phyloP scores from a whole-genome alignment of 2,113 vertebrate species.

The Cygnus atratus region DNA sequence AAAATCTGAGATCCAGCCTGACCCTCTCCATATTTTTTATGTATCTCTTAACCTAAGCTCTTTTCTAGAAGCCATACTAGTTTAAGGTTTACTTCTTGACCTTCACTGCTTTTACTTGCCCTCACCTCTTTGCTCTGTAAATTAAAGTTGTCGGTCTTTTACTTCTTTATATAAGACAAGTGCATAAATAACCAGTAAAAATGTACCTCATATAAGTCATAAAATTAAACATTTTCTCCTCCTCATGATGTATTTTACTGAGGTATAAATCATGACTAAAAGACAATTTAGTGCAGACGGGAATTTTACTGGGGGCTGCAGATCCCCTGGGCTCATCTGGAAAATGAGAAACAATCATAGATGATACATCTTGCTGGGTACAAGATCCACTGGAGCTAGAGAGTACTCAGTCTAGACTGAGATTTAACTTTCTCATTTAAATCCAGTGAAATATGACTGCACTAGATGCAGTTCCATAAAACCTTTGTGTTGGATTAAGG shows the following conservation, averaged over 20 bases:
- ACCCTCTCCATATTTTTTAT: neutral
- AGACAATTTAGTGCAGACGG: conserved; percentile 55
- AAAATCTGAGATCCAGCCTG: neutral
- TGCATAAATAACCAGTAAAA: conserved; percentile 32
- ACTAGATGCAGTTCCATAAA: conserved; percentile 2
- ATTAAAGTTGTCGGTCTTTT: neutral
- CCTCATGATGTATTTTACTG: conserved; percentile 39
- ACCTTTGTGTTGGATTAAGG: conserved; percentile 44
- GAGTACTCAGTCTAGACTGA: conserved; percentile 43
- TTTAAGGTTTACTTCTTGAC: neutral
- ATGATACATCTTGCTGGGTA: conserved; percentile 1
- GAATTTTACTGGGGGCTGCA: conserved; percentile 49
- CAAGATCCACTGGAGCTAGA: conserved; percentile 7
- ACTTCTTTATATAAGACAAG: neutral
- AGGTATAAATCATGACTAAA: conserved; percentile 63
- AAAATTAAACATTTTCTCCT: conserved; percentile 57
- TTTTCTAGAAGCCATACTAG: neutral
- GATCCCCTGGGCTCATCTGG: conserved; percentile 59
- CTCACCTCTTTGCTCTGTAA: neutral
- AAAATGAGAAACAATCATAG: conserved; percentile 64
- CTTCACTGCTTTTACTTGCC: neutral
- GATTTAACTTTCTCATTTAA: conserved; percentile 59
- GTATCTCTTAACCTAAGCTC: neutral
- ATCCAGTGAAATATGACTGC: neutral
- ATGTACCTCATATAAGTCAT: neutral